Conservation (phyloP, 2,797 vertebrate species). For the Cottoperca gobio region DNA sequence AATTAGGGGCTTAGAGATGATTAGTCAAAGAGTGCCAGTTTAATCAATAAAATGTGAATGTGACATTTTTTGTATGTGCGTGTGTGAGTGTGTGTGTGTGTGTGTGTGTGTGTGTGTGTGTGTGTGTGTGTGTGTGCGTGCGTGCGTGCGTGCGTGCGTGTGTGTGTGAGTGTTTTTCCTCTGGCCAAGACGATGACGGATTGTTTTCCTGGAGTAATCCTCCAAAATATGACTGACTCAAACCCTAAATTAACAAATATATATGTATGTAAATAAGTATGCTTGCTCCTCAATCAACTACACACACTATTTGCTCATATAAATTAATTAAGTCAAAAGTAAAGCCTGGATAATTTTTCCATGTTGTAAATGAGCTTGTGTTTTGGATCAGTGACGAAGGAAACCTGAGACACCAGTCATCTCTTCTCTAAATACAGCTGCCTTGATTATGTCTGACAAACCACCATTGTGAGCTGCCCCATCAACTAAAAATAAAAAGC, state of each 20-base stretch:
- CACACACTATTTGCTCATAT: not conserved
- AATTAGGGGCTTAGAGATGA: not conserved
- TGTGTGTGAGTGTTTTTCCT: conserved; percentile 8
- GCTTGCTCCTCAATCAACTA: not conserved
- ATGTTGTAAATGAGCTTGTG: conserved; percentile 38
- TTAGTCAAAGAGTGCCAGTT: not conserved
- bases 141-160: not conserved
- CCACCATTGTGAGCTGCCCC: conserved; percentile 64
- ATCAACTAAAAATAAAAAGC: conserved; percentile 45
- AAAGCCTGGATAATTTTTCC: conserved; percentile 33
- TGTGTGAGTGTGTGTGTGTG: not conserved
- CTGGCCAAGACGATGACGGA: not conserved
- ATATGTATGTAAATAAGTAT: conserved; percentile 1
- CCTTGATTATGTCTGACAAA: conserved; percentile 65
- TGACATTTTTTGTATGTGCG: not conserved
- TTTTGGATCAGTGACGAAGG: conserved; percentile 37
- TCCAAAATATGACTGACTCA: not conserved
- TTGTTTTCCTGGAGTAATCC: conserved; percentile 16
- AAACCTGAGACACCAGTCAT: conserved; percentile 62
- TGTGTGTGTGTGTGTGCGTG: not conserved
- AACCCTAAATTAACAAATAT: not conserved
- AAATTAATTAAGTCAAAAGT: conserved; percentile 10
- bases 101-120: not conserved
- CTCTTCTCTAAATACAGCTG: conserved; percentile 57
- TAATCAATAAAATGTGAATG: conserved; percentile 11